Evolutionary conservation across 2,888 invertebrate species (phyloP).

Genomic region (Periphyllus acericola): DNA sequence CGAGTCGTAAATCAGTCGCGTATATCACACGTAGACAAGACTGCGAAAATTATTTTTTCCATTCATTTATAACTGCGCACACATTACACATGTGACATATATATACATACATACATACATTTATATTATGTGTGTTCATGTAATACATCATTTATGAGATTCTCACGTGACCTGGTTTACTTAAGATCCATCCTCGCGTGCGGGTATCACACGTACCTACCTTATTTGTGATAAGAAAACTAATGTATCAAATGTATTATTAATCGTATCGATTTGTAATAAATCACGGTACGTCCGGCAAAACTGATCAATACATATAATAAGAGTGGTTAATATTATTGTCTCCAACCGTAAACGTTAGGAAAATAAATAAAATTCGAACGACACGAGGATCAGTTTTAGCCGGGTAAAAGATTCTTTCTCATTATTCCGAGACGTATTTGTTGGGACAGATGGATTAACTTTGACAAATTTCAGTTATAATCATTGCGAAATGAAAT

Average conservation of each 20-base stretch:
- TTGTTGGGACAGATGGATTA: background rate
- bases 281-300: background rate
- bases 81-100: too few relatives aligned
- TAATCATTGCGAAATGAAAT: background rate
- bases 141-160: conserved; percentile 12
- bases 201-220: background rate
- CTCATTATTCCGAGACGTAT: background rate
- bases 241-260: background rate
- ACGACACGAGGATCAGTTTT: background rate
- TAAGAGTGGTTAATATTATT: background rate
- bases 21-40: background rate
- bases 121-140: background rate
- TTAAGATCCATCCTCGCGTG: background rate
- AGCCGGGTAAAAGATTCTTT: background rate
- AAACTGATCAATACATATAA: background rate
- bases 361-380: background rate
- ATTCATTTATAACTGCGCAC: background rate
- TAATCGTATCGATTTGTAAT: background rate
- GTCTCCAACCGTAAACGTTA: background rate
- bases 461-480: background rate
- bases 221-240: background rate
- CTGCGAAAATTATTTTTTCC: background rate
- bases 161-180: conserved; percentile 28
- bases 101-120: background rate
- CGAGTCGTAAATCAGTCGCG: background rate